These are phyloP conservation scores for Ruditapes philippinarum DNA, from an alignment of 1,140 invertebrate species.

Conservation along the genomic window DNA sequence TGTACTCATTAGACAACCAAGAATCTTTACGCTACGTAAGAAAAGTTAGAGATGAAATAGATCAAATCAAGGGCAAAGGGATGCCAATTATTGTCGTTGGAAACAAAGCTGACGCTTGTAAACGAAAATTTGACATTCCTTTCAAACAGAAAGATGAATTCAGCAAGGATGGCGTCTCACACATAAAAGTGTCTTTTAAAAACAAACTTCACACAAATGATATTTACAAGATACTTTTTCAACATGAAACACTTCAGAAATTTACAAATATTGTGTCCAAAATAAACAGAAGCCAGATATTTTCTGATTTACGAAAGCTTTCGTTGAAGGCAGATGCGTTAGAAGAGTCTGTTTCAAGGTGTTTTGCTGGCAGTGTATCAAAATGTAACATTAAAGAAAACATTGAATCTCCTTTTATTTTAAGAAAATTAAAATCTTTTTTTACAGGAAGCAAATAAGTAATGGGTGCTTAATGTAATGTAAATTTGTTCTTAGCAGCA, in stretches of 20 bases:
- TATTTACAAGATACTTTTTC: not conserved
- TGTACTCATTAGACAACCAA: not conserved
- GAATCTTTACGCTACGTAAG: not conserved
- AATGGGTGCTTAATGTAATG: too few species aligned
- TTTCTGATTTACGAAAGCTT: not conserved
- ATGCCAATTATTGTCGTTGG: conserved; percentile 2
- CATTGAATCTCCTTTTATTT: too few species aligned
- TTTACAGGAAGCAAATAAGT: too few species aligned
- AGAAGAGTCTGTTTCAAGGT: not conserved
- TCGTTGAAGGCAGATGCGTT: not conserved
- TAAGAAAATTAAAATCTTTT: too few species aligned
- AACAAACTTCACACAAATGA: not conserved
- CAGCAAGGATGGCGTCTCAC: not conserved
- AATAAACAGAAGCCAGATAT: not conserved
- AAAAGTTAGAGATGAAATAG: not conserved
- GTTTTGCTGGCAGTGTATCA: not conserved
- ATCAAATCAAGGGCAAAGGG: not conserved
- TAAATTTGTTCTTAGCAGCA: too few species aligned
- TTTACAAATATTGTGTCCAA: not conserved
- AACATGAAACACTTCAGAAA: not conserved
- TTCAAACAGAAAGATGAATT: not conserved
- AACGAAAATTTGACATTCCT: not conserved
- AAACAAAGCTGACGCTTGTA: not conserved
- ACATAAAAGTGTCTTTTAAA: not conserved
- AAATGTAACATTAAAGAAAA: too few species aligned